These are phyloP conservation scores for Nematopogon swammerdamellus DNA, from an alignment of 2,888 invertebrate species.

Conservation along the genomic window DNA sequence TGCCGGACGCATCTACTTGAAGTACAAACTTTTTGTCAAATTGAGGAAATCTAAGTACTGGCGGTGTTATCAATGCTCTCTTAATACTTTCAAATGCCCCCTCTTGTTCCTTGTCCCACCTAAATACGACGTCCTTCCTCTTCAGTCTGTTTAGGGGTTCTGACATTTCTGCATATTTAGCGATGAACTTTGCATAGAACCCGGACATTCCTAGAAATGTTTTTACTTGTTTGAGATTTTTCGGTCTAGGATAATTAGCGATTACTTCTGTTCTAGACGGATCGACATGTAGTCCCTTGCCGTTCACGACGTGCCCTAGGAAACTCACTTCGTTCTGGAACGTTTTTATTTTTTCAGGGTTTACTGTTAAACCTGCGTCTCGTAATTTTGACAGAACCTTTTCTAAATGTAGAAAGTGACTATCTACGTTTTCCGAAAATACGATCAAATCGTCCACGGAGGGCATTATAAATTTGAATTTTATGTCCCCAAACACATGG, in stretches of 20 bases:
- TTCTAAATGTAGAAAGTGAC: not conserved
- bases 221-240: constrained; percentile 6
- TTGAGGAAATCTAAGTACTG: constrained; percentile 5
- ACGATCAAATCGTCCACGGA: constrained; percentile 4
- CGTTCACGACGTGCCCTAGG: not conserved
- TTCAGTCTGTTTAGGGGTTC: constrained; percentile 3
- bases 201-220: constrained; percentile 7
- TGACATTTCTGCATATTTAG: constrained; percentile 4
- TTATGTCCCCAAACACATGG: not conserved
- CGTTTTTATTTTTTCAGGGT: constrained; percentile 1
- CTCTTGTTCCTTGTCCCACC: not conserved
- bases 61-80: constrained; percentile 4
- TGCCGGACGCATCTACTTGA: constrained; percentile 4
- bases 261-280: constrained; percentile 3
- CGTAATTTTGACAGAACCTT: not conserved
- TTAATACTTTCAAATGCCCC: constrained; percentile 1
- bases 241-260: constrained; percentile 3
- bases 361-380: not conserved
- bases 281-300: constrained; percentile 2
- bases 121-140: not conserved
- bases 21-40: constrained; percentile 5
- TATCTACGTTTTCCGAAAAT: not conserved
- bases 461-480: constrained; percentile 5
- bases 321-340: not conserved
- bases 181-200: constrained; percentile 6